These are phyloP conservation scores for Halcyon leucocephala DNA, from an alignment of 2,797 vertebrate genomes.

Conservation along the genomic window DNA sequence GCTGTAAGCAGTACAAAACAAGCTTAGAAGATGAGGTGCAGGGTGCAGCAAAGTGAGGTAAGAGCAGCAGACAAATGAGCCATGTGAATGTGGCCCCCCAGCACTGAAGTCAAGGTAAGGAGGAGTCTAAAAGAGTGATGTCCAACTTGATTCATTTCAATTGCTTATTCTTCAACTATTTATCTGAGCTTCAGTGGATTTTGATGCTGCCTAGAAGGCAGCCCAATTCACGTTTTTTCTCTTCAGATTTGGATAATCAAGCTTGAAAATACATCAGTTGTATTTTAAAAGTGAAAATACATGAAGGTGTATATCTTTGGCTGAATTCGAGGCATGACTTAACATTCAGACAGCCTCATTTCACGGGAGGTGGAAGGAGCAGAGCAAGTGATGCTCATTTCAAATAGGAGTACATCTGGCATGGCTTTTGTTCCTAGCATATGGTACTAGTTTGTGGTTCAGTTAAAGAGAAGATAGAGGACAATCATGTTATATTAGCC, in stretches of 20 bases:
- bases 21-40: neutral
- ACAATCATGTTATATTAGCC: neutral
- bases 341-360: neutral
- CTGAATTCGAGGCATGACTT: neutral
- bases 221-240: neutral
- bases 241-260: neutral
- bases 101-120: neutral
- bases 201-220: neutral
- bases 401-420: neutral
- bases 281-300: neutral
- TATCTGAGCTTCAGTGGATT: neutral
- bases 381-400: neutral
- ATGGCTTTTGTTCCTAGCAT: neutral
- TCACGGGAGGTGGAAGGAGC: neutral
- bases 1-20: neutral
- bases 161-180: neutral
- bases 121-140: neutral
- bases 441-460: neutral
- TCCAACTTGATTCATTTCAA: neutral
- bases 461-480: neutral
- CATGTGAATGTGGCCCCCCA: fast-evolving
- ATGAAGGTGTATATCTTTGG: neutral
- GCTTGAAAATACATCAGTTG: neutral
- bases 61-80: neutral
- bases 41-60: neutral